Evolutionary conservation across 2,113 vertebrate genomes (phyloP).

Genomic region (Melanerpes aurifrons): DNA sequence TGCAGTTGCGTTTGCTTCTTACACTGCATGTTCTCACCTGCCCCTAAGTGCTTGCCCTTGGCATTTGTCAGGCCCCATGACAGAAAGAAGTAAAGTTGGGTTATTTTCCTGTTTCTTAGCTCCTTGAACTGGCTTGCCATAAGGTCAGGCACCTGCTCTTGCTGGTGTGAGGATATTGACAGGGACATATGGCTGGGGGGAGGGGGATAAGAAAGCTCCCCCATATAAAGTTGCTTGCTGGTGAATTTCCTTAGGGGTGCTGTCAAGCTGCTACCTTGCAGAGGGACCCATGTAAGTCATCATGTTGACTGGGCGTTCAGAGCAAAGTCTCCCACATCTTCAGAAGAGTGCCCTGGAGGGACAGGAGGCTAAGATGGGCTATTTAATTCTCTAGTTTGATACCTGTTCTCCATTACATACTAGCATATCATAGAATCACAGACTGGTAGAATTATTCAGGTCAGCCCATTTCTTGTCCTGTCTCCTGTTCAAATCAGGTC

Average conservation of each 20-base stretch:
- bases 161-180: not conserved
- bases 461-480: not conserved
- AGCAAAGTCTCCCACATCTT: not conserved
- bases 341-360: not conserved
- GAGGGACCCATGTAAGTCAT: not conserved
- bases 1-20: not conserved
- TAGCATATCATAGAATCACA: not conserved
- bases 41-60: not conserved
- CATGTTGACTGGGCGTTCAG: not conserved
- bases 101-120: not conserved
- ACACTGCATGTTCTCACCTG: not conserved
- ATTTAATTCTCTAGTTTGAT: not conserved
- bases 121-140: not conserved
- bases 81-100: not conserved
- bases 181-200: slow-evolving; percentile 38
- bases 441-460: not conserved
- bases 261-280: not conserved
- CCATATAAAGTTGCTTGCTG: not conserved
- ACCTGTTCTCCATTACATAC: not conserved
- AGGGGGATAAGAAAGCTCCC: not conserved
- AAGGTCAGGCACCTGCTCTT: slow-evolving; percentile 28
- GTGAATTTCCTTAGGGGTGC: not conserved
- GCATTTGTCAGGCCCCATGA: not conserved
- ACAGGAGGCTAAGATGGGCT: not conserved
- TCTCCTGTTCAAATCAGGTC: not conserved